Evolutionary conservation across 2,888 invertebrate species (phyloP), one percentile per base, ranked within the genome.

Genomic region (Seira ritae): DNA sequence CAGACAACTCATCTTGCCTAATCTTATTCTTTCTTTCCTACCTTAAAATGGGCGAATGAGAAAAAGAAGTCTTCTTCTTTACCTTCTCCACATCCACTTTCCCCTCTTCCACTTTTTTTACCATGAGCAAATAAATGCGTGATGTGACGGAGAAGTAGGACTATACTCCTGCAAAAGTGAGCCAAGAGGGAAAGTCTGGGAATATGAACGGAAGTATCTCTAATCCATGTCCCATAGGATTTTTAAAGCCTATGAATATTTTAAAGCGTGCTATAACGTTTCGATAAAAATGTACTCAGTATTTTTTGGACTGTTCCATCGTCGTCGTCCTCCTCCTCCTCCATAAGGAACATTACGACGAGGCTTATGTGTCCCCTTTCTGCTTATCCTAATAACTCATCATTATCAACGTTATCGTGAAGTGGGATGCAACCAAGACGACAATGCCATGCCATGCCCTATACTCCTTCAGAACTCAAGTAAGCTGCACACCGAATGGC

Each of bases 221-320:
- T 80, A 80, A 80, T 80, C 80, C 80, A 19, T 65, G 80, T 80
- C 80, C 80, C 80, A 69, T 19, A 46, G 80, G 80, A 74, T 74
- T 74, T 80, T 80, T 80, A 80, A 80, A 65, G 80, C 73, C 80
- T 62, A 80, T 80, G 80, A 80, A 80, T 80, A 80, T 80, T 80
- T 80, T 80, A 80, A 74, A 80, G 73, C 67, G n/a, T n/a, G 74
- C 74, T 74, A 80, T 80, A 80, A 74, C 80, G 65, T 80, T 80
- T 80, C 74, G 65, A 68, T 74, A 65, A 80, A 65, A 23, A 65
- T 73, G 68, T 8, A 55, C 55, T 55, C 17, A n/a, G 55, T n/a
- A 12, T 42, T 42, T 55, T 55, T 55, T 55, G n/a, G 55, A 55
- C 55, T 55, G 55, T 55, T 55, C 17, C 31, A 31, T 31, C 31